A percentile compares a stretch with the other conserved stretches of the same genome.
Evolutionary conservation across 1,140 invertebrate species (phyloP).

Genomic region (Dendrolimus punctatus): DNA sequence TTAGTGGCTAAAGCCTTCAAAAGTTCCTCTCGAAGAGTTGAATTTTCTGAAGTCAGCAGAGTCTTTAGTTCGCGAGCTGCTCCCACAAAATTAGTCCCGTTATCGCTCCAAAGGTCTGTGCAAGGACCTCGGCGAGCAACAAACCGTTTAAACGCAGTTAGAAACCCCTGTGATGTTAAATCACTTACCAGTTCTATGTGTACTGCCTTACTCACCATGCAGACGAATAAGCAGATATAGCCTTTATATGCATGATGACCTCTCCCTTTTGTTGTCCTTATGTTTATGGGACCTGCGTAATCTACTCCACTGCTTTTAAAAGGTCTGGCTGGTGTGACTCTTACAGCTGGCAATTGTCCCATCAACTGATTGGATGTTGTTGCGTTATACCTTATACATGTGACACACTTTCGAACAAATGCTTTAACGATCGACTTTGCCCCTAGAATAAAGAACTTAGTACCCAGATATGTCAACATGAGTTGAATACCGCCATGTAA

Average conservation of each 20-base stretch:
- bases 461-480: constrained; percentile 2
- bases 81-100: constrained; percentile 1
- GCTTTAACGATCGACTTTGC: background rate
- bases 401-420: background rate
- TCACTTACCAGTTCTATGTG: constrained; percentile 4
- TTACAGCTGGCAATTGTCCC: constrained; percentile 3
- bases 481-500: constrained; percentile 6
- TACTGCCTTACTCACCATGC: constrained; percentile 6
- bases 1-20: background rate
- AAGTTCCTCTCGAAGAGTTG: background rate
- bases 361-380: constrained; percentile 1
- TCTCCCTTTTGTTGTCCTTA: background rate
- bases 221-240: constrained; percentile 5
- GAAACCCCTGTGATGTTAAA: background rate
- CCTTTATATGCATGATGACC: constrained; percentile 1
- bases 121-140: background rate
- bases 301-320: constrained; percentile 2
- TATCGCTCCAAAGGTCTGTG: background rate
- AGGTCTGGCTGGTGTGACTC: constrained; percentile 1
- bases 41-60: background rate
- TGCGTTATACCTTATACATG: background rate
- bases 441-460: background rate
- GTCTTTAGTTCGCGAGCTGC: background rate
- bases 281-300: constrained; percentile 4
- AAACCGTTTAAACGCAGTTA: constrained; percentile 2